Conservation (phyloP, 2,888 invertebrate genomes). For the Caradrina kadenii region DNA sequence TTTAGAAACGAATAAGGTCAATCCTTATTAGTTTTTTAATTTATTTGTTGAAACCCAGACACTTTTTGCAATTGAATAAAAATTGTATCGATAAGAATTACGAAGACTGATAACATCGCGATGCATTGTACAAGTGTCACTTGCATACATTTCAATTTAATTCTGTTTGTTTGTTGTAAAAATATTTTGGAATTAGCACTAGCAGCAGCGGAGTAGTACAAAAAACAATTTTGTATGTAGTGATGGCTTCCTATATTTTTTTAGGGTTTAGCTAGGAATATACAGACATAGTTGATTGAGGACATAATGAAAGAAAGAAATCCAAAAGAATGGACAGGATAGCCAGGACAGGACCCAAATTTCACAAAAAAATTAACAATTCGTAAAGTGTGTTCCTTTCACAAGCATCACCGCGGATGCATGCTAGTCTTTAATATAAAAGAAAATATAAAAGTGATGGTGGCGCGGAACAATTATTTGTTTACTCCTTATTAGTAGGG, state of each 20-base stretch:
- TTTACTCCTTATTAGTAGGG: slow-evolving; percentile 60
- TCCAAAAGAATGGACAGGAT: background rate
- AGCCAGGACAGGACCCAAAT: slow-evolving; percentile 2
- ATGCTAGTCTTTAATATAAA: slow-evolving; percentile 44
- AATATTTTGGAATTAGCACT: background rate
- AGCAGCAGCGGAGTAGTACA: background rate
- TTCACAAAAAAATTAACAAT: background rate
- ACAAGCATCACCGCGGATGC: slow-evolving; percentile 33
- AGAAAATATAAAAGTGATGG: slow-evolving; percentile 45
- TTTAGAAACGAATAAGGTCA: too few relatives aligned
- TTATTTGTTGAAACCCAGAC: background rate
- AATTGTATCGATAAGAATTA: slow-evolving; percentile 44
- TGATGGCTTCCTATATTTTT: background rate
- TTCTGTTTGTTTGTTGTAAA: slow-evolving; percentile 4
- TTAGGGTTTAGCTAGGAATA: background rate
- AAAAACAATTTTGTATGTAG: background rate
- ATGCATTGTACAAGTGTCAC: slow-evolving; percentile 5
- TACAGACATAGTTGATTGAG: background rate
- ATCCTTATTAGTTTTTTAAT: too few relatives aligned
- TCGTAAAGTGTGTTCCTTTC: slow-evolving; percentile 9
- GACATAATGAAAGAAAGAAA: background rate
- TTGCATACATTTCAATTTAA: background rate
- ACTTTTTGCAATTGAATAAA: background rate
- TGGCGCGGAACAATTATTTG: slow-evolving; percentile 61
- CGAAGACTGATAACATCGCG: background rate